Evolutionary conservation across 1,140 invertebrate species (phyloP).

Genomic region (Drosophila arawakana): DNA sequence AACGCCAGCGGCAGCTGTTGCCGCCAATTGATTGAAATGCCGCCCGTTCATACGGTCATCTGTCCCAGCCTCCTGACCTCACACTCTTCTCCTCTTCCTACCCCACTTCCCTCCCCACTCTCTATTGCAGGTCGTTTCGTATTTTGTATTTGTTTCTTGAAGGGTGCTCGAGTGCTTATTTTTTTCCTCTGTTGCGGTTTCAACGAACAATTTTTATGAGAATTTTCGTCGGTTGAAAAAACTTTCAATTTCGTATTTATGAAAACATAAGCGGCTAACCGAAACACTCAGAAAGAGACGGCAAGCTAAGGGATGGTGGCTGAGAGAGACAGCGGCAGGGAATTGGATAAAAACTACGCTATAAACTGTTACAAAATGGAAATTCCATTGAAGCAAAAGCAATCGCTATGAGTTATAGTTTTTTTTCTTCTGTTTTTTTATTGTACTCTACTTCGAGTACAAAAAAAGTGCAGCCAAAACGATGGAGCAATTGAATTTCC

Average conservation of each 20-base stretch:
- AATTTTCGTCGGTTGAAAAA: slow-evolving; percentile 75
- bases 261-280: slow-evolving; percentile 58
- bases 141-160: slow-evolving; percentile 66
- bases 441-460: too few species aligned
- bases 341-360: slow-evolving; percentile 37
- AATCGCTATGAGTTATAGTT: slow-evolving; percentile 60
- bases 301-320: too few species aligned
- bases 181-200: slow-evolving; percentile 46
- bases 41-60: slow-evolving; percentile 54
- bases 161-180: slow-evolving; percentile 62
- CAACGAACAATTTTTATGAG: slow-evolving; percentile 76
- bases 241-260: slow-evolving; percentile 79
- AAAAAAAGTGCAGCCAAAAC: slow-evolving; percentile 30
- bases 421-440: slow-evolving; percentile 3
- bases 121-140: slow-evolving; percentile 14
- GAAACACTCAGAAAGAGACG: neutral
- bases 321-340: too few species aligned
- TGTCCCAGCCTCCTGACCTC: slow-evolving; percentile 10
- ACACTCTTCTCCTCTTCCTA: neutral
- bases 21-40: slow-evolving; percentile 72
- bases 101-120: neutral
- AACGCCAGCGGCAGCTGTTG: slow-evolving; percentile 63
- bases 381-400: slow-evolving; percentile 74
- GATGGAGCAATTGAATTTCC: slow-evolving; percentile 45
- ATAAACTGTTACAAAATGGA: slow-evolving; percentile 77